Conservation (phyloP, 53 echinoderm and acorn worm genomes). For the Apostichopus leukothele region DNA sequence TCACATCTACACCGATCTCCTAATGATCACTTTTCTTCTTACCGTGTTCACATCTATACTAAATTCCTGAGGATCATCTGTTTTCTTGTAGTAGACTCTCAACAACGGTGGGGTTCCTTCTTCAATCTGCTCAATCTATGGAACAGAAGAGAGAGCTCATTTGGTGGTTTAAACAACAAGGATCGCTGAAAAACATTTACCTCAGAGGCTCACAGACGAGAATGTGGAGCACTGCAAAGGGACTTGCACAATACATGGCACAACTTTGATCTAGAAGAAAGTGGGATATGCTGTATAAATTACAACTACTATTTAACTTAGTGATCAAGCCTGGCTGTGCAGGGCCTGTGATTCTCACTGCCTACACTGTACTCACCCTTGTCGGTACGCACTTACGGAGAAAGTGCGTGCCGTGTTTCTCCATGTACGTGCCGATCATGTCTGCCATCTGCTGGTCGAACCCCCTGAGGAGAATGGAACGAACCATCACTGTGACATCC, state of each 20-base stretch:
- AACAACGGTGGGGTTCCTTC: conserved; percentile 77
- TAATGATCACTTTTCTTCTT: conserved; percentile 17
- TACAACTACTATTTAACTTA: too few species aligned
- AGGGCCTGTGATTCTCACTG: not conserved
- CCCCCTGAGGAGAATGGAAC: conserved; percentile 88
- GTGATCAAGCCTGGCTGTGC: too few species aligned
- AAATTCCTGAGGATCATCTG: conserved; percentile 67
- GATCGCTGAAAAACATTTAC: too few species aligned
- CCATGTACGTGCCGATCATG: conserved; percentile 80
- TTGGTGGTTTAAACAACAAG: too few species aligned
- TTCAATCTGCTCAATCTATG: conserved; percentile 78
- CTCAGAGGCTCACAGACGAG: too few species aligned
- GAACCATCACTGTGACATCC: conserved; percentile 93
- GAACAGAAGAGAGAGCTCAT: not conserved
- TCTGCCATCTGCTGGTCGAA: conserved; percentile 95
- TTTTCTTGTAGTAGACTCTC: conserved; percentile 70
- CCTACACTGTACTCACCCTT: conserved; percentile 55
- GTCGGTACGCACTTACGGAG: conserved; percentile 83
- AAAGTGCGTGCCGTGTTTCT: conserved; percentile 76
- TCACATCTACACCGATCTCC: not conserved
- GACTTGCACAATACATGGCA: too few species aligned
- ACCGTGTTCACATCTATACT: conserved; percentile 90
- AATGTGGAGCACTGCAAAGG: too few species aligned
- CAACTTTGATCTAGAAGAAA: too few species aligned
- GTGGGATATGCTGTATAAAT: too few species aligned